A percentile compares a stretch with the other conserved stretches of the same genome.
Conservation (phyloP, 2,888 invertebrate genomes). For the Papilio elwesi region DNA sequence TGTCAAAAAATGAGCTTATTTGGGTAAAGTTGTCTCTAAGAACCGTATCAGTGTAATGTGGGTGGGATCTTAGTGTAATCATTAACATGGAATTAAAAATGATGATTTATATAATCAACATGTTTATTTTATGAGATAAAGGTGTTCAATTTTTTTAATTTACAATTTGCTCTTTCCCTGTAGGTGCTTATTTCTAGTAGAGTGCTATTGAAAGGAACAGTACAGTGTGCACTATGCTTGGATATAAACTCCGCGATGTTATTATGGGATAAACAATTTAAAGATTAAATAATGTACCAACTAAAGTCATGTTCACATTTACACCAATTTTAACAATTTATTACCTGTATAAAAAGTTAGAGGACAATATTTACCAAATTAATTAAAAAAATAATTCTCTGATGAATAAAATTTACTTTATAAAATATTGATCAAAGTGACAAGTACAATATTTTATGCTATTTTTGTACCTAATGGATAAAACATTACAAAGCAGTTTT, state of each 20-base stretch:
- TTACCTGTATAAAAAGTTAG: background rate
- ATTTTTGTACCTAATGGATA: too few species aligned
- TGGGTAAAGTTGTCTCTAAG: too few species aligned
- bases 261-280: background rate
- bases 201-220: slow-evolving; percentile 5
- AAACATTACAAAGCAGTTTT: too few species aligned
- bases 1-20: too few species aligned
- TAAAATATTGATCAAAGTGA: too few species aligned
- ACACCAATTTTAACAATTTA: background rate
- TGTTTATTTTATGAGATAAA: background rate
- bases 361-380: background rate
- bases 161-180: background rate
- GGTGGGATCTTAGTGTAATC: background rate
- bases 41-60: too few species aligned
- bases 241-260: background rate
- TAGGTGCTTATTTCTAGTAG: slow-evolving; percentile 1
- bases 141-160: too few species aligned
- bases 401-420: background rate
- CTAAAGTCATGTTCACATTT: background rate
- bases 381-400: background rate
- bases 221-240: background rate
- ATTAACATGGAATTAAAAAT: slow-evolving; percentile 3
- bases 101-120: too few species aligned
- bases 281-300: background rate
- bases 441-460: too few species aligned